Conservation (phyloP, 2,797 vertebrate genomes). For the Halcyon leucocephala region DNA sequence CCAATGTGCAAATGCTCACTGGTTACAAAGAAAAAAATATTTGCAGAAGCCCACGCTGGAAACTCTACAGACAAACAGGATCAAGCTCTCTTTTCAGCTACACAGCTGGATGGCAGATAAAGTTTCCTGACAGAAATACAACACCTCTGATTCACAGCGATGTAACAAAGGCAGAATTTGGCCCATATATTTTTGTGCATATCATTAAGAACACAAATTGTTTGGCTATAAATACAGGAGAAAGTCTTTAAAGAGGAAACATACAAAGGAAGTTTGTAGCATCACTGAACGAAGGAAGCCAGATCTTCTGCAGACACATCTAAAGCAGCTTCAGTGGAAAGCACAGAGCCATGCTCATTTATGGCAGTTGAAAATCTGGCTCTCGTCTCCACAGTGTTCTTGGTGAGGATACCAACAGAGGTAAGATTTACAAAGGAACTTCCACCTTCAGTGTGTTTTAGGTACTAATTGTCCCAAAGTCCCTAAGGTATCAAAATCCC, state of each 20-base stretch:
- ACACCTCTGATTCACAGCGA: background rate
- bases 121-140: background rate
- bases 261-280: background rate
- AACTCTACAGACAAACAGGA: background rate
- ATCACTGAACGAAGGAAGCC: background rate
- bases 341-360: background rate
- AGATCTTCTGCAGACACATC: background rate
- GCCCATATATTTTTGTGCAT: background rate
- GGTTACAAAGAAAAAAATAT: background rate
- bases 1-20: background rate
- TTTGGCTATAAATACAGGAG: background rate
- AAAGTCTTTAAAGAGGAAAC: background rate
- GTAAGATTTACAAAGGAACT: background rate
- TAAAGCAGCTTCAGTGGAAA: background rate
- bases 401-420: background rate
- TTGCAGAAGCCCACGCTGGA: background rate
- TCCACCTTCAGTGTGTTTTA: background rate
- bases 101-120: background rate
- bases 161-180: background rate
- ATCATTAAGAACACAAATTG: background rate
- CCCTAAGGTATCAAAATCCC: background rate
- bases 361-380: background rate
- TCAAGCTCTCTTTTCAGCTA: slow-evolving; percentile 4
- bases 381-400: background rate
- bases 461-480: background rate